Percentiles rank a stretch among this genome's conserved stretches.
Conservation (phyloP, 2,888 invertebrate species). For the Ennomos erosarius region DNA sequence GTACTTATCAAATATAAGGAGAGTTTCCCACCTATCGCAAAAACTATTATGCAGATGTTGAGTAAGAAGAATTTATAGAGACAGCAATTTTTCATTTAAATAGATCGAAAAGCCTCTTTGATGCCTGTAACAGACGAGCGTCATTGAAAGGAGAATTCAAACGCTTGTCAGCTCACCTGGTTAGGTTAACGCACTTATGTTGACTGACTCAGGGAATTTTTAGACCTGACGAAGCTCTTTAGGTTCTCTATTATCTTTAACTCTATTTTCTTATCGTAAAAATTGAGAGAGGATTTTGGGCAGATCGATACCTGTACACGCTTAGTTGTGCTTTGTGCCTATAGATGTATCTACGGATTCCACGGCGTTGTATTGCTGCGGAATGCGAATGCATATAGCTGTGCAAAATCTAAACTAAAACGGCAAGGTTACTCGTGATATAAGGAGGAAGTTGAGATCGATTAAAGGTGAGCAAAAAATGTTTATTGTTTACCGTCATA, state of each 20-base stretch:
- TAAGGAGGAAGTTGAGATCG: too few relatives aligned
- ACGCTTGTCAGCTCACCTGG: conserved; percentile 16
- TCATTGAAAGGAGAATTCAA: conserved; percentile 24
- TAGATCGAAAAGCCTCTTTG: conserved; percentile 36
- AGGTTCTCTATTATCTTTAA: background rate
- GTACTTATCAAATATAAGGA: conserved; percentile 12
- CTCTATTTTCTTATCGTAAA: too few relatives aligned
- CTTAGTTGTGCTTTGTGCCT: too few relatives aligned
- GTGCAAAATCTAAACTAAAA: too few relatives aligned
- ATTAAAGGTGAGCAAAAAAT: too few relatives aligned
- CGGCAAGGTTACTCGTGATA: too few relatives aligned
- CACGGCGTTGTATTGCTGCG: too few relatives aligned
- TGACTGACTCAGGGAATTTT: conserved; percentile 16
- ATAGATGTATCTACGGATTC: too few relatives aligned
- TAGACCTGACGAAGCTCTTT: background rate
- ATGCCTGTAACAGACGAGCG: conserved; percentile 32
- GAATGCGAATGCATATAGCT: too few relatives aligned
- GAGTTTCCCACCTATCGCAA: conserved; percentile 10
- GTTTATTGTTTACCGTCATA: too few relatives aligned
- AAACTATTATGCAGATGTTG: conserved; percentile 25
- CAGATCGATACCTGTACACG: too few relatives aligned
- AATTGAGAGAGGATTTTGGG: too few relatives aligned
- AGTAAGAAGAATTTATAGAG: conserved; percentile 20
- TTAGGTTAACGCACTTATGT: conserved; percentile 23
- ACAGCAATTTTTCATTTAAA: conserved; percentile 35